Evolutionary conservation across 2,113 vertebrate genomes (phyloP).

Genomic region (Clarias macrocephalus): DNA sequence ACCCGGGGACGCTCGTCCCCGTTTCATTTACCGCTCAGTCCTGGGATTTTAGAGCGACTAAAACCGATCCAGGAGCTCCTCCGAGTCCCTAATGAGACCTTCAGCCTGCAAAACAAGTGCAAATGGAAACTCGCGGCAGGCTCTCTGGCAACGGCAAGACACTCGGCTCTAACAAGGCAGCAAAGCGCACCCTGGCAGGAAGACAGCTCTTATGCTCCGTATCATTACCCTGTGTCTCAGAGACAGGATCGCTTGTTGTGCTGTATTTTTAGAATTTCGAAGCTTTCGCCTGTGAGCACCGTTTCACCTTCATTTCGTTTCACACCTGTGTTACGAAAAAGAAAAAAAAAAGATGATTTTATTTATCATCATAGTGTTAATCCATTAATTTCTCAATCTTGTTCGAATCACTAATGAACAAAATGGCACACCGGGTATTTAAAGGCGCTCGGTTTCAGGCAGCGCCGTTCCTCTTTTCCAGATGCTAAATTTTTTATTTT

Average conservation of each 20-base stretch:
- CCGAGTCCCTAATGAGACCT: slow-evolving; percentile 15
- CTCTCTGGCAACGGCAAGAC: background rate
- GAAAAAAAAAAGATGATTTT: background rate
- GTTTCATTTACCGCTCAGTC: background rate
- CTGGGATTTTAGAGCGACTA: background rate
- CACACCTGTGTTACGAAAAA: background rate
- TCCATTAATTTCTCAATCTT: background rate
- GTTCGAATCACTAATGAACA: background rate
- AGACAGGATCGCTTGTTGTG: background rate
- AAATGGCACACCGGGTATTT: background rate
- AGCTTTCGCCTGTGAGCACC: background rate
- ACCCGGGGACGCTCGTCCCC: background rate
- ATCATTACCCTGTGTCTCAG: slow-evolving; percentile 30
- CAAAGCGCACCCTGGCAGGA: background rate
- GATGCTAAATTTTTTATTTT: background rate
- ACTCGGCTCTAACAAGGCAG: slow-evolving; percentile 16
- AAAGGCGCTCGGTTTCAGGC: background rate
- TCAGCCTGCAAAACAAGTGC: slow-evolving; percentile 33
- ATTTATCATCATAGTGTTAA: background rate
- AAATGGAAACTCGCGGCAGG: slow-evolving; percentile 16
- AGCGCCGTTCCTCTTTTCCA: background rate
- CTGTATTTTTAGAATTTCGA: slow-evolving; percentile 27
- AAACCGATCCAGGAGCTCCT: background rate
- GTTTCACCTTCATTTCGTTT: background rate
- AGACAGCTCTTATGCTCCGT: background rate